Percentiles rank a stretch among this genome's conserved stretches.
phyloP scores from a whole-genome alignment of 2,113 vertebrate genomes.

The Sitta europaea region DNA sequence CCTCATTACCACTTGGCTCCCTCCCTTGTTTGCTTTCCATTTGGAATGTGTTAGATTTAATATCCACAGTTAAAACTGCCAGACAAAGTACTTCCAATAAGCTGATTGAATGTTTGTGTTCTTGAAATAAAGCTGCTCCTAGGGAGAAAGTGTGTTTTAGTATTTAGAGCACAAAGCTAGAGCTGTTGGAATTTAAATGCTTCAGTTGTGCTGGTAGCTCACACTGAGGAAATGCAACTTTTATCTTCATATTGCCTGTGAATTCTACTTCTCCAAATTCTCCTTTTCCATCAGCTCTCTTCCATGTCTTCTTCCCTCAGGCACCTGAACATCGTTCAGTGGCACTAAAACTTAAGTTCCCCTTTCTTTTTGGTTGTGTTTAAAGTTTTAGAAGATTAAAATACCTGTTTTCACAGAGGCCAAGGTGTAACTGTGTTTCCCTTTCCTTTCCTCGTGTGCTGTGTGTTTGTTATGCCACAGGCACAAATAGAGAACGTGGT shows the following conservation, averaged over 20 bases:
- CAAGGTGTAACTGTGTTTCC: neutral
- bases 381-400: neutral
- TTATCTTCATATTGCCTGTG: neutral
- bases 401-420: rapidly evolving
- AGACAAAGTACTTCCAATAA: slow-evolving; percentile 9
- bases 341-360: neutral
- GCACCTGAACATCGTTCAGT: neutral
- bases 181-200: neutral
- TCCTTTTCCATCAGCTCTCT: neutral
- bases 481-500: neutral
- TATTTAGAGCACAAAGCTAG: neutral
- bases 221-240: neutral
- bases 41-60: slow-evolving; percentile 44
- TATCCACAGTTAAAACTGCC: slow-evolving; percentile 25
- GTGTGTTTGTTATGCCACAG: neutral
- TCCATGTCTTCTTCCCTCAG: neutral
- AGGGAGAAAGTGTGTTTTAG: neutral
- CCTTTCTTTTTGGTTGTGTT: neutral
- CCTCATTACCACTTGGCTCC: slow-evolving; percentile 30
- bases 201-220: neutral
- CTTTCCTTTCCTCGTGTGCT: neutral
- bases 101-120: slow-evolving; percentile 5
- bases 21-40: slow-evolving; percentile 30
- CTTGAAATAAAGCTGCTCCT: neutral
- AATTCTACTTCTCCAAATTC: neutral